phyloP scores from a whole-genome alignment of 2,797 vertebrate genomes.

The Sebastolobus alascanus region DNA sequence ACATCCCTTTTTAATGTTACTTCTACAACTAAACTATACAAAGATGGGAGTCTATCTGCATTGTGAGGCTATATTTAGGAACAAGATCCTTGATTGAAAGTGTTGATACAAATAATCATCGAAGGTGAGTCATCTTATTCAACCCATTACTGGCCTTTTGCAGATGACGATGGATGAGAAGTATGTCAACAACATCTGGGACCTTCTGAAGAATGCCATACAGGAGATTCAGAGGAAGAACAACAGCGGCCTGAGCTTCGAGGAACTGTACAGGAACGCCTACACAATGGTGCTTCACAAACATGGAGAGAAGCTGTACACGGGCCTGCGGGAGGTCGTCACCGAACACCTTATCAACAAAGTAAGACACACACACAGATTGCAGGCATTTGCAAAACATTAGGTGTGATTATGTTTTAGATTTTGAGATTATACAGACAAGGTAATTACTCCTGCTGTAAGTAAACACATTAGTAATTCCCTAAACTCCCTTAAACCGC shows the following conservation, averaged over 20 bases:
- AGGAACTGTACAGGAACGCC: constrained; percentile 98
- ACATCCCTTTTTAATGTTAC: neutral
- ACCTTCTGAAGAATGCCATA: constrained; percentile 98
- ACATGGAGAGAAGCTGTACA: constrained; percentile 99
- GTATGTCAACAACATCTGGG: constrained; percentile 99
- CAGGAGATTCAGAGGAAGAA: constrained; percentile 99
- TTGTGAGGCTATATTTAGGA: neutral
- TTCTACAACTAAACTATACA: neutral
- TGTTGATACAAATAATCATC: neutral
- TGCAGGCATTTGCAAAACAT: constrained; percentile 3
- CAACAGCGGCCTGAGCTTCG: constrained; percentile 98
- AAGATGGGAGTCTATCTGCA: neutral
- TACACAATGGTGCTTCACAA: constrained; percentile 99
- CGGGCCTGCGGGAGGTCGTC: constrained; percentile 97
- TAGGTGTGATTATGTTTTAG: neutral
- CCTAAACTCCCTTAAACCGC: neutral
- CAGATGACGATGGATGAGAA: constrained; percentile 99
- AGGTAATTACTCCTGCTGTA: neutral
- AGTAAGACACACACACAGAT: constrained; percentile 81
- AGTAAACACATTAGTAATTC: neutral
- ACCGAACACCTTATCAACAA: constrained; percentile 99
- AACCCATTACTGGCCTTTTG: constrained; percentile 46
- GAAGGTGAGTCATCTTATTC: neutral
- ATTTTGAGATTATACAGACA: neutral
- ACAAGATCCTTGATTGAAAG: neutral